Evolutionary conservation across 2,797 vertebrate genomes (phyloP).

Genomic region (Phrynocephalus vlangalii): DNA sequence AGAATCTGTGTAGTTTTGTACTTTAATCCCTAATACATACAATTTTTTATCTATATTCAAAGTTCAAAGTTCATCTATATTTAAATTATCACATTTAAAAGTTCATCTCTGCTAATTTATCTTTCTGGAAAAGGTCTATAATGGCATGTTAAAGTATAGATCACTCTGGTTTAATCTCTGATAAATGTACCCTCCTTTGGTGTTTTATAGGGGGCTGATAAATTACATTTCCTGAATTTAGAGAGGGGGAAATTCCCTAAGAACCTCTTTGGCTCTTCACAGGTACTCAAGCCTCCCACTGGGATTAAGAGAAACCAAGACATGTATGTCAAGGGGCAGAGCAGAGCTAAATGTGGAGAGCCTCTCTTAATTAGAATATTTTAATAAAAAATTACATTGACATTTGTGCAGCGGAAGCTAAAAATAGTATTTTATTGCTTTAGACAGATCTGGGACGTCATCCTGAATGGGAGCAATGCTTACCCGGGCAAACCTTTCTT

Average conservation of each 20-base stretch:
- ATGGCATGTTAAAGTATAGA: slow-evolving; percentile 4
- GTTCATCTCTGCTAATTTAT: neutral
- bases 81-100: neutral
- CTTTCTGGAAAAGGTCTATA: neutral
- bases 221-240: slow-evolving; percentile 7
- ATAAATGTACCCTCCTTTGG: slow-evolving; percentile 14
- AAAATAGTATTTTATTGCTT: slow-evolving; percentile 37
- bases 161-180: neutral
- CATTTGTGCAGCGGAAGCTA: slow-evolving; percentile 40
- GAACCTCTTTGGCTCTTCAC: slow-evolving; percentile 5
- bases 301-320: slow-evolving; percentile 9
- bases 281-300: neutral
- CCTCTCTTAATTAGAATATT: slow-evolving; percentile 40
- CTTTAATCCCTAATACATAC: neutral
- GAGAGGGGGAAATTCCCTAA: neutral
- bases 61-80: too few relatives aligned
- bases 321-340: slow-evolving; percentile 28
- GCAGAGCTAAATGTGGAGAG: slow-evolving; percentile 26
- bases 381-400: slow-evolving; percentile 46
- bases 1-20: neutral
- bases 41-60: neutral
- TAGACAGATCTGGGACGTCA: slow-evolving; percentile 28
- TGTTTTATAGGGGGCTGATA: neutral
- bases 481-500: slow-evolving; percentile 18
- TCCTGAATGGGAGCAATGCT: neutral